Percentiles rank a stretch among this genome's conserved stretches.
These are phyloP conservation scores for Neotoxoptera formosana DNA, from an alignment of 1,140 invertebrate genomes.

Conservation along the genomic window DNA sequence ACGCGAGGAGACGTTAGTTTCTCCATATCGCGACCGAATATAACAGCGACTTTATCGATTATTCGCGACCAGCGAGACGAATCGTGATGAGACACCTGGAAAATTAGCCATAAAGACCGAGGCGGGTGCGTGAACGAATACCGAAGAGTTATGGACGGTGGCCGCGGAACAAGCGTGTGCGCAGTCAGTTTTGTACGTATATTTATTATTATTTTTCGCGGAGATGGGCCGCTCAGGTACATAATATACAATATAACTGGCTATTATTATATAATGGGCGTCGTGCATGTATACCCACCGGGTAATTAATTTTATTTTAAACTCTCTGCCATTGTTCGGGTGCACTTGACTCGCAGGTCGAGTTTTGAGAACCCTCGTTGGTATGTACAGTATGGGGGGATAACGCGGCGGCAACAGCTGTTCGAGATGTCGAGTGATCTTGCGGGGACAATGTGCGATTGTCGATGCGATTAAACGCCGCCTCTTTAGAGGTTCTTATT, in stretches of 20 bases:
- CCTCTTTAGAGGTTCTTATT: background rate
- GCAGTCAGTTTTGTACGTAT: background rate
- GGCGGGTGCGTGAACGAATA: background rate
- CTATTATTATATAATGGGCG: background rate
- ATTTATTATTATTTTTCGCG: background rate
- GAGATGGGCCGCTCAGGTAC: background rate
- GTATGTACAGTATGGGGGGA: background rate
- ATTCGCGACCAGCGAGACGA: slow-evolving; percentile 32
- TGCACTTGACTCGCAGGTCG: slow-evolving; percentile 44
- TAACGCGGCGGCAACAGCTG: slow-evolving; percentile 37
- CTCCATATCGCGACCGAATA: background rate
- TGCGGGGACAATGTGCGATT: slow-evolving; percentile 40
- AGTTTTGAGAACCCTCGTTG: slow-evolving; percentile 53
- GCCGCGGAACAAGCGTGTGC: background rate
- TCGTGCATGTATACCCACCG: slow-evolving; percentile 27
- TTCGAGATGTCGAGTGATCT: slow-evolving; percentile 45
- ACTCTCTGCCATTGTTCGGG: slow-evolving; percentile 47
- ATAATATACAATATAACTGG: background rate
- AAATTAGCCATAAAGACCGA: slow-evolving; percentile 35
- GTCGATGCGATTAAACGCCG: slow-evolving; percentile 46
- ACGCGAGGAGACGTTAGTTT: background rate
- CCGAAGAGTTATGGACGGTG: background rate
- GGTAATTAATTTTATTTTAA: slow-evolving; percentile 57
- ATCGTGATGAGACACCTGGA: slow-evolving; percentile 43
- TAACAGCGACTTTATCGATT: background rate